These are phyloP conservation scores for Chelon labrosus DNA, from an alignment of 2,797 vertebrate species.

Conservation along the genomic window DNA sequence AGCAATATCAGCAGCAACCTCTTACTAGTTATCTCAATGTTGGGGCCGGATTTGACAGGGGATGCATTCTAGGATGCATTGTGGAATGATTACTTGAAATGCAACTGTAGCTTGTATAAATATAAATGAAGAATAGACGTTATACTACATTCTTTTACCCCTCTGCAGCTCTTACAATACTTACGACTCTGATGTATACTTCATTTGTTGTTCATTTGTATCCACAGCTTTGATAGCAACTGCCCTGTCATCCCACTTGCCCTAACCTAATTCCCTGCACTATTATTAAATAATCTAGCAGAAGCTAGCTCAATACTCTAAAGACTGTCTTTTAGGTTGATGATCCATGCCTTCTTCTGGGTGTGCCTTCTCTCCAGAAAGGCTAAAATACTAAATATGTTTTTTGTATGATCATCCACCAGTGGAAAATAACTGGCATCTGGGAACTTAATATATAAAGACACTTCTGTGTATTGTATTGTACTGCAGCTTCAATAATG, in stretches of 20 bases:
- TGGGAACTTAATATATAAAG: no score
- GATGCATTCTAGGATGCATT: background rate
- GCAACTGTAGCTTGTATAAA: background rate
- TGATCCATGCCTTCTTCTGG: background rate
- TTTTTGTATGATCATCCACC: no score
- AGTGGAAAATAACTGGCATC: no score
- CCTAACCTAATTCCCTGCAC: no score
- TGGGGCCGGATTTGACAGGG: slow-evolving; percentile 8
- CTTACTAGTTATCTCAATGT: slow-evolving; percentile 8
- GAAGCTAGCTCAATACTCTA: no score
- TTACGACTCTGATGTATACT: background rate
- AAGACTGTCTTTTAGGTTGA: no score
- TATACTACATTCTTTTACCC: background rate
- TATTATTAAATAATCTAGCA: no score
- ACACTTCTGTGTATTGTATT: no score
- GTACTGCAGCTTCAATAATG: no score
- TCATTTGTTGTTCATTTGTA: background rate
- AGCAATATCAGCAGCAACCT: slow-evolving; percentile 33
- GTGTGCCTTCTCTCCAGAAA: background rate
- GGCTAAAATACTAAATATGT: background rate
- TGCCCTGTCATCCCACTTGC: background rate
- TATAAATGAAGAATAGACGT: background rate
- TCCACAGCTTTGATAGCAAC: background rate
- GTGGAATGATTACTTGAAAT: background rate
- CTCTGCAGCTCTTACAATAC: background rate